These are phyloP conservation scores for Amazona ochrocephala DNA, from an alignment of 2,797 vertebrate species.

Conservation along the genomic window DNA sequence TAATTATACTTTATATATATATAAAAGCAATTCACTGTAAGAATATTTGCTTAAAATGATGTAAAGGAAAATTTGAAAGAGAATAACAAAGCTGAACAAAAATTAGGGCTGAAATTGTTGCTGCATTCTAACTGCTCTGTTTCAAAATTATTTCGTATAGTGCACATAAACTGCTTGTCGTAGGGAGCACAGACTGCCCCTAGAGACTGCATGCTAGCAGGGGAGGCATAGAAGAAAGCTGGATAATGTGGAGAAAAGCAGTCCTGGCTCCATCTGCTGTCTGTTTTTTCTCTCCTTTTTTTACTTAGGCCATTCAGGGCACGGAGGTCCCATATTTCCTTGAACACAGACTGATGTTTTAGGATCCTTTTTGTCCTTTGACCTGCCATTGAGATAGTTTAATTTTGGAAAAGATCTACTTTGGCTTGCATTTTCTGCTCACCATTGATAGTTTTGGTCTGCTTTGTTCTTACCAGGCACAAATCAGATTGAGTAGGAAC, in stretches of 20 bases:
- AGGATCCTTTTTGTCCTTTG: neutral
- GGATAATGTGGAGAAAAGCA: conserved; percentile 8
- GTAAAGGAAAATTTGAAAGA: neutral
- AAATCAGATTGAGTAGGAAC: neutral
- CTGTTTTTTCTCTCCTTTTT: neutral
- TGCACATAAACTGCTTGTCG: neutral
- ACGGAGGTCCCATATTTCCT: neutral
- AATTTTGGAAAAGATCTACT: neutral
- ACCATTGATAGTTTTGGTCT: neutral
- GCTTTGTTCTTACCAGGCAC: neutral
- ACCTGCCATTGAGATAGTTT: neutral
- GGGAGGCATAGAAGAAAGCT: neutral
- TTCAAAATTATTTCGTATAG: neutral
- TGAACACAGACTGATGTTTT: neutral
- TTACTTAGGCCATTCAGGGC: neutral
- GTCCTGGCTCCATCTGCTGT: conserved; percentile 48
- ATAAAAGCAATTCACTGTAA: neutral
- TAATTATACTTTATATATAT: neutral
- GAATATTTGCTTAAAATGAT: neutral
- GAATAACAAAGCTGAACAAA: neutral
- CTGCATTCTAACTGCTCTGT: neutral
- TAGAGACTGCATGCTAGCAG: neutral
- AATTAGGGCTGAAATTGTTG: neutral
- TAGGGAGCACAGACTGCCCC: neutral
- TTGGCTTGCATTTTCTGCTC: neutral